Percentiles rank a stretch among this genome's conserved stretches.
phyloP scores from a whole-genome alignment of 2,888 invertebrate species.

The Nemapogon koenigi region DNA sequence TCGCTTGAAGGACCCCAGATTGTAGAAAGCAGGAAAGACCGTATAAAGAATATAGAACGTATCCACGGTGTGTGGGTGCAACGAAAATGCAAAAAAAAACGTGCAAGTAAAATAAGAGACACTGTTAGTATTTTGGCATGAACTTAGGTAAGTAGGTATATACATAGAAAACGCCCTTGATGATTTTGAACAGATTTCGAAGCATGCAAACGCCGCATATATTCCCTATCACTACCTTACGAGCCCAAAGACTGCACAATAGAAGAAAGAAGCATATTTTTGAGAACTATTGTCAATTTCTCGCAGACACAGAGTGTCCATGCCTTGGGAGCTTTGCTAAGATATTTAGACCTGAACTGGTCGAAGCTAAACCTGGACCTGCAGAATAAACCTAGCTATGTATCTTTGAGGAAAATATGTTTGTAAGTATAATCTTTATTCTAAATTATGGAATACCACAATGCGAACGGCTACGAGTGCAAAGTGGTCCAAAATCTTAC shows the following conservation, averaged over 20 bases:
- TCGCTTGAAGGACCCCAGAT: too few species aligned
- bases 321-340: constrained; percentile 74
- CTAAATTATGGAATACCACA: too few species aligned
- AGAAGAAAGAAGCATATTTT: constrained; percentile 61
- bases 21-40: too few species aligned
- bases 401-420: constrained; percentile 63
- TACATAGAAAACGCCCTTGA: too few species aligned
- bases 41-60: too few species aligned
- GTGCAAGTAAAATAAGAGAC: too few species aligned
- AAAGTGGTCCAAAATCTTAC: too few species aligned
- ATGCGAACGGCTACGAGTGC: too few species aligned
- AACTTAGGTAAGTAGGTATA: too few species aligned
- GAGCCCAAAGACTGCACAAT: constrained; percentile 58
- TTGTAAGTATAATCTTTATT: constrained; percentile 59
- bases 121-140: too few species aligned
- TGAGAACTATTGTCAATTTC: constrained; percentile 70
- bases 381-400: constrained; percentile 51
- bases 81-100: too few species aligned
- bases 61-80: too few species aligned
- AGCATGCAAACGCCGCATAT: constrained; percentile 62
- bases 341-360: constrained; percentile 74
- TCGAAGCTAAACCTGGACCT: constrained; percentile 52
- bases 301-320: constrained; percentile 68
- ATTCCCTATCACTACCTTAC: constrained; percentile 56
- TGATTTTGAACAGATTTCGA: constrained; percentile 60